Evolutionary conservation across 2,888 invertebrate species (phyloP).

Genomic region (Lordiphosa fenestrarum): DNA sequence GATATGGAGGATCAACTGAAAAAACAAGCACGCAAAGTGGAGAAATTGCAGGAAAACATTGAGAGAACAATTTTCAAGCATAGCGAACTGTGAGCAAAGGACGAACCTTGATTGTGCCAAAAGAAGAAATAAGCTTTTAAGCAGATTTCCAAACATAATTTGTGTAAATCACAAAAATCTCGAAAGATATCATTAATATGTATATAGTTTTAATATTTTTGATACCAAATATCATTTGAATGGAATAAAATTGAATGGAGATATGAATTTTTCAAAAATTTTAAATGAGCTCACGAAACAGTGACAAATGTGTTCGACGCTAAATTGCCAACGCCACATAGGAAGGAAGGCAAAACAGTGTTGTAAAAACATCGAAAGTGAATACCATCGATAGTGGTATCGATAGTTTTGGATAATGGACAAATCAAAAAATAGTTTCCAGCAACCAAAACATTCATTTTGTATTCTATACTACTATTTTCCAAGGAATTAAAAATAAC

Average conservation of each 20-base stretch:
- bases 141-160: neutral
- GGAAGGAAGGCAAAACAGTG: too few species aligned
- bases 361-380: too few species aligned
- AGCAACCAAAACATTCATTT: too few species aligned
- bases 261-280: too few species aligned
- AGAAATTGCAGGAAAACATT: conserved; percentile 90
- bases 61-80: conserved; percentile 90
- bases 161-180: conserved; percentile 25
- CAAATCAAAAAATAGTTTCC: too few species aligned
- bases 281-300: too few species aligned
- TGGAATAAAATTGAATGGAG: conserved; percentile 29
- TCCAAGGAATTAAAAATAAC: too few species aligned
- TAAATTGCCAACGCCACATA: too few species aligned
- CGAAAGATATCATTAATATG: conserved; percentile 5
- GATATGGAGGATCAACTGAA: conserved; percentile 84
- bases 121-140: conserved; percentile 53
- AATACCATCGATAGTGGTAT: too few species aligned
- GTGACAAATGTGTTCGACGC: too few species aligned
- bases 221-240: conserved; percentile 35
- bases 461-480: too few species aligned
- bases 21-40: conserved; percentile 91
- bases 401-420: too few species aligned
- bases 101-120: conserved; percentile 34
- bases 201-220: conserved; percentile 17
- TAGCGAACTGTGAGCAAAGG: conserved; percentile 84